A percentile compares a stretch with the other conserved stretches of the same genome.
Evolutionary conservation across 2,888 invertebrate species (phyloP).

Genomic region (Cephalotes varians): DNA sequence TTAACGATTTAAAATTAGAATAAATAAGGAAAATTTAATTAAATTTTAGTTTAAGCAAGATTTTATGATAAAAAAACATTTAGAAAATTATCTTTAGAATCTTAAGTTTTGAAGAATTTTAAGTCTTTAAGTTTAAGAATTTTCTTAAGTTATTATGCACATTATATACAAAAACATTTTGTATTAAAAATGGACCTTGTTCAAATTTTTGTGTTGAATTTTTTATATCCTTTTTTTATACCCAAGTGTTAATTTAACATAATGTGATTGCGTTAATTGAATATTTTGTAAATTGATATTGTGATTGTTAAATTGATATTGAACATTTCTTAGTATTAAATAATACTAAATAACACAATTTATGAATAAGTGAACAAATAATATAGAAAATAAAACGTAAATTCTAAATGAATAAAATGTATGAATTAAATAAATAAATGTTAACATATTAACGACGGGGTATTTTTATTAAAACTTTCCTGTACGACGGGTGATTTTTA

Average conservation of each 20-base stretch:
- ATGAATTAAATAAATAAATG: too few relatives aligned
- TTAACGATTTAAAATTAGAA: neutral
- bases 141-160: neutral
- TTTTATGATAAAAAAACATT: neutral
- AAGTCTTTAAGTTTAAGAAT: too few relatives aligned
- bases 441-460: too few relatives aligned
- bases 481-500: too few relatives aligned
- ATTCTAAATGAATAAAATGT: neutral
- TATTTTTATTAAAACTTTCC: too few relatives aligned
- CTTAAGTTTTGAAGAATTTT: too few relatives aligned
- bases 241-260: neutral
- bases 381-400: neutral
- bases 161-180: neutral
- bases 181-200: too few relatives aligned
- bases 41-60: neutral
- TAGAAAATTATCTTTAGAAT: neutral
- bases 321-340: neutral
- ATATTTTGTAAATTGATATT: too few relatives aligned
- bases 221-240: neutral
- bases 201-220: neutral
- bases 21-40: neutral
- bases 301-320: neutral
- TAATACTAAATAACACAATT: too few relatives aligned
- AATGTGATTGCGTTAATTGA: neutral
- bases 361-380: too few relatives aligned